These are phyloP conservation scores for Protonemura montana DNA, from an alignment of 2,888 invertebrate genomes.

Conservation along the genomic window DNA sequence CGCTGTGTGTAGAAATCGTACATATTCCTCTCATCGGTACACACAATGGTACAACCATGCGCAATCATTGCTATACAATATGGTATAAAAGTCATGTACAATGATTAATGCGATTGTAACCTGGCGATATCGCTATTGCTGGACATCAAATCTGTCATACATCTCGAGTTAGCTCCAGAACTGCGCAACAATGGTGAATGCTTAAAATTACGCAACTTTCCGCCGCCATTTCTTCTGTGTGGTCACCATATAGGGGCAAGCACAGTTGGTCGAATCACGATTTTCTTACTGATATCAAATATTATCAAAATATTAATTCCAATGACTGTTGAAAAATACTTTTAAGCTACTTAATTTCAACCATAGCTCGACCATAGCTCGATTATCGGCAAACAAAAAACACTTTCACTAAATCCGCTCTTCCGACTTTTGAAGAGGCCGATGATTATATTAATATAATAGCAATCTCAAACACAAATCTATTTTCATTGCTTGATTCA, in stretches of 20 bases:
- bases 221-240: not conserved
- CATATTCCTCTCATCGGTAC: not conserved
- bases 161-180: not conserved
- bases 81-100: not conserved
- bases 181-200: slow-evolving; percentile 15
- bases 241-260: not conserved
- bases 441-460: not conserved
- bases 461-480: not conserved
- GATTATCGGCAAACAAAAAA: not conserved
- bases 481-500: not conserved
- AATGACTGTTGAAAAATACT: slow-evolving; percentile 13
- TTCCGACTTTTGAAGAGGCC: not conserved
- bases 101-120: not conserved
- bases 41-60: not conserved
- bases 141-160: slow-evolving; percentile 3
- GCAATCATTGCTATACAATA: not conserved
- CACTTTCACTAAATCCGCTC: not conserved
- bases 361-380: not conserved
- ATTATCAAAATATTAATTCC: slow-evolving; percentile 24
- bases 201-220: not conserved
- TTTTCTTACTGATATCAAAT: not conserved
- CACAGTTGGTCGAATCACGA: slow-evolving; percentile 13
- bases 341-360: slow-evolving; percentile 7
- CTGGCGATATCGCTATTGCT: not conserved
- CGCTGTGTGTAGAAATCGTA: not conserved